A percentile compares a stretch with the other conserved stretches of the same genome.
Evolutionary conservation across 92 coral and sea anemone genomes (phyloP).

Genomic region (Paramuricea clavata): DNA sequence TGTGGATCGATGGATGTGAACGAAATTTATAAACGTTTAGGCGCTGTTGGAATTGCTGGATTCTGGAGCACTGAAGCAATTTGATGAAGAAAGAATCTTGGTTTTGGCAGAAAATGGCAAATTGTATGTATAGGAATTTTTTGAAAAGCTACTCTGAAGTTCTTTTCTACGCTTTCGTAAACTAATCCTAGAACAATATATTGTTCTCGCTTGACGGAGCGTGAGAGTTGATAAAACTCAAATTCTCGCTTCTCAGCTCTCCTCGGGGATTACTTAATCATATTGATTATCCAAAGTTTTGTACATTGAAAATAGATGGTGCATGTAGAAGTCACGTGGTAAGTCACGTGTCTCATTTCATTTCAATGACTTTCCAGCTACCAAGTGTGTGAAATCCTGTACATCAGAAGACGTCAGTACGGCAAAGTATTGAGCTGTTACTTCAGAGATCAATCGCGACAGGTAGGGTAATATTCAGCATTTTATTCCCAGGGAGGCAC

Average conservation of each 20-base stretch:
- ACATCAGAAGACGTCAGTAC: conserved; percentile 88
- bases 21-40: conserved; percentile 43
- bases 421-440: conserved; percentile 90
- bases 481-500: too few species aligned
- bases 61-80: conserved; percentile 95
- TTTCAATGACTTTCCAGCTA: conserved; percentile 61
- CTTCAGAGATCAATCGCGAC: conserved; percentile 86
- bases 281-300: too few species aligned
- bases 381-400: conserved; percentile 95
- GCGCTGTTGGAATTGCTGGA: conserved; percentile 87
- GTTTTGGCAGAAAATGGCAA: conserved; percentile 97
- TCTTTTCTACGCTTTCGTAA: too few species aligned
- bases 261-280: too few species aligned
- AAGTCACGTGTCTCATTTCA: too few species aligned
- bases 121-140: conserved; percentile 72
- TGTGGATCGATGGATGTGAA: too few species aligned
- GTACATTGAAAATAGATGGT: too few species aligned
- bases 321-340: too few species aligned
- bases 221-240: too few species aligned
- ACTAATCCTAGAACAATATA: too few species aligned
- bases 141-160: not conserved
- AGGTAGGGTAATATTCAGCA: conserved; percentile 82
- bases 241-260: too few species aligned
- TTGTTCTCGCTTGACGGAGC: too few species aligned
- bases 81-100: conserved; percentile 91